phyloP scores from a whole-genome alignment of 92 coral and sea anemone genomes.

The Meandrina meandrites region DNA sequence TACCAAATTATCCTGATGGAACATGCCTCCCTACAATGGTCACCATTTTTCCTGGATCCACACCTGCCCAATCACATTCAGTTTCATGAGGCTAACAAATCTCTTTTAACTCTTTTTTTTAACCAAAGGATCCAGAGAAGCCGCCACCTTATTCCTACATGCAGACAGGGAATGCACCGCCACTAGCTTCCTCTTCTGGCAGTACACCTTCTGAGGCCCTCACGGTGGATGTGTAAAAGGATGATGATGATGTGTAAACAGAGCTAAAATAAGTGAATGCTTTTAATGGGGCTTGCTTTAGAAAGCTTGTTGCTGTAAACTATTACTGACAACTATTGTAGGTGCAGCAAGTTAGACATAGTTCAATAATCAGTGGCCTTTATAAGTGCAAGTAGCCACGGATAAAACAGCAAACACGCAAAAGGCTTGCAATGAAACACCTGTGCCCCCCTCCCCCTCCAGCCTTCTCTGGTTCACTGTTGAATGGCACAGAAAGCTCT shows the following conservation, averaged over 20 bases:
- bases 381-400: background rate
- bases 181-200: background rate
- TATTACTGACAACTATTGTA: background rate
- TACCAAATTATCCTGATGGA: no score
- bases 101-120: background rate
- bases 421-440: no score
- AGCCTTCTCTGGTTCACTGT: no score
- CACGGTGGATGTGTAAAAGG: background rate
- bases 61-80: no score
- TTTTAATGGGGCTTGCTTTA: background rate
- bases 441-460: background rate
- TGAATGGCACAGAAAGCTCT: background rate
- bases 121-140: slow-evolving; percentile 4
- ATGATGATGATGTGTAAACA: no score
- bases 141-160: slow-evolving; percentile 33
- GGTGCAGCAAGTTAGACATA: background rate
- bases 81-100: background rate
- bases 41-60: no score
- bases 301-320: background rate
- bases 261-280: background rate
- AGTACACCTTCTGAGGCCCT: background rate
- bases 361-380: background rate
- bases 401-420: background rate
- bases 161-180: slow-evolving; percentile 25
- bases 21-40: no score